Base-by-base conservation (phyloP, 2,888 invertebrate species). In the Matsumyia berberina region DNA sequence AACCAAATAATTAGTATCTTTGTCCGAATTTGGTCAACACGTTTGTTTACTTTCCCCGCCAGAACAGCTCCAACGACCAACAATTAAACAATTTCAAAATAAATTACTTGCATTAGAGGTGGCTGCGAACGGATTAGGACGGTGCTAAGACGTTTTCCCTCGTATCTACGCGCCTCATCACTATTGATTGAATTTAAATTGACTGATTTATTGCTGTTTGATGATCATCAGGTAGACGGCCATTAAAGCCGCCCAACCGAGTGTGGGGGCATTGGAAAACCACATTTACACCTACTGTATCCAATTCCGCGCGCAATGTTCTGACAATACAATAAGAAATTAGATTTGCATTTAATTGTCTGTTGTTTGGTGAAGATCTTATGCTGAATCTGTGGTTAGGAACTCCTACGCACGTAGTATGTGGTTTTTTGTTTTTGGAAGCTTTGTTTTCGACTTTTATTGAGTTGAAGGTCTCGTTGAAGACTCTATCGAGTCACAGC, bases 181-280 rank as follows among this genome's bases (percentile, higher is more conserved):
- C 74, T 49, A 74, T 80, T 80, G 85, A 80, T 80, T 85, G 80
- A 85, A 85, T 85, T 85, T 85, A 85, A 85, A 85, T 85, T 85
- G 85, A 80, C 74, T 85, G 85, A 85, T 80, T 85, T 85, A 85
- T 85, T 70, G 39, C 70, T 46, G 58, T 70, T 74, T 42, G 76
- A 76, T 80, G 85, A 70, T 80, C 85, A 76, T 76, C 85, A 85
- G 85, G 80, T 80, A 80, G 74, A 83, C 53, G 74, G 58, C 80
- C 53, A 70, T 72, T 53, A 73, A 29, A 53, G 24, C 60, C 72
- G 78, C 67, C 83, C 70, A 80, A 76, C 19, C 53, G 19, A 70
- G 64, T 76, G 79, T 55, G 70, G 85, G 80, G 85, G 85, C 80
- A 66, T 76, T 74, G 35, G 19, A 70, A 85, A 80, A 70, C 85